Evolutionary conservation across 2,797 vertebrate species (phyloP), one percentile per base, ranked within the genome.

Genomic region (Cichlasoma orientale): DNA sequence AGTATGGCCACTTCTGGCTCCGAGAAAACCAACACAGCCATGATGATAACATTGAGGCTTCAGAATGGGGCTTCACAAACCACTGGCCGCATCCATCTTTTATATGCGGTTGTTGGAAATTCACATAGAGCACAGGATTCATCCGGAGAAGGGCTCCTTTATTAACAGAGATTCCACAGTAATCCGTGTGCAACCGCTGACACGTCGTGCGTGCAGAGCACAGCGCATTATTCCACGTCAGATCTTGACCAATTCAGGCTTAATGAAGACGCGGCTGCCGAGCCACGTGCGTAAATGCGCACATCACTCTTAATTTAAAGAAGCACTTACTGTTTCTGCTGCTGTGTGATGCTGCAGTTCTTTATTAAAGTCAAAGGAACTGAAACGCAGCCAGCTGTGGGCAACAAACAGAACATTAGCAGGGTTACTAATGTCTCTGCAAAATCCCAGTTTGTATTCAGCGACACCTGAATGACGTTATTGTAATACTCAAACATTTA

Each of bases 261-360:
- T 50, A 27, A 50, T 68, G 63, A 50, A 18, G 41, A 18, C 1
- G 19, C 63, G 50, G 41, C 63, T 29, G 63, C 63, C 50, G 25
- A 50, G 63, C 44, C 63, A 50, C 19, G 10, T 50, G 41, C 1
- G 1, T 12, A 68, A 68, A 68, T 68, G 29, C 10, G 2, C 19
- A 16, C 41, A 68, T 68, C 63, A 50, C 63, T 68, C 63, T 68
- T 50, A 68, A 68, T 50, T 50, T 68, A 50, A 68, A 68, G 63
- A 68, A 50, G 25, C 63, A 50, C 63, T 68, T 21, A 8, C 18
- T 50, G 63, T 25, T 68, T 29, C 41, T 50, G 25, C 25, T 68
- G 25, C 41, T 13, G 41, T 50, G 41, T 25, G 53, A 50, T 13
- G 63, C 63, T 50, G 41, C 41, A 50, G 63, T 68, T 44, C 29